Conservation (phyloP, 2,888 invertebrate genomes). For the Drymonia ruficornis region DNA sequence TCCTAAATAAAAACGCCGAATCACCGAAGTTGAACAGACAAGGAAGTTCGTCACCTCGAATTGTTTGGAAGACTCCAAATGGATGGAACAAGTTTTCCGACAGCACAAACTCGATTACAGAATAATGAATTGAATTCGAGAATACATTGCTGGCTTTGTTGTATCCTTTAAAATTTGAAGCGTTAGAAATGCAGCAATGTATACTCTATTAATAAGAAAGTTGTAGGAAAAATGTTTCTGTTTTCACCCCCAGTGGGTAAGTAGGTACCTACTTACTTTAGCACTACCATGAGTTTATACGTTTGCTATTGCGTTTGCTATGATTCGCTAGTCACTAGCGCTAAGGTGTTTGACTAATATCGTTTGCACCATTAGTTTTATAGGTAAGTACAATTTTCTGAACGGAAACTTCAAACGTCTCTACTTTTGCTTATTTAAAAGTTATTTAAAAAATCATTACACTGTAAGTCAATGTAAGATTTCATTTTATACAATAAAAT, state of each 20-base stretch:
- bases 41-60: slow-evolving; percentile 49
- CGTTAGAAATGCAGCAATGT: not conserved
- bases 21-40: slow-evolving; percentile 43
- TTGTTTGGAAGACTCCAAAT: slow-evolving; percentile 41
- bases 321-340: too few relatives aligned
- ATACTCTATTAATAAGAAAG: not conserved
- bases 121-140: not conserved
- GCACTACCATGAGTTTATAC: too few relatives aligned
- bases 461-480: too few relatives aligned
- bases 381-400: too few relatives aligned
- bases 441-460: too few relatives aligned
- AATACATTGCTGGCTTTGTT: slow-evolving; percentile 11
- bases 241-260: not conserved
- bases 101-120: slow-evolving; percentile 3
- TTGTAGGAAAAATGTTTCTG: not conserved
- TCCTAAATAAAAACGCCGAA: slow-evolving; percentile 23
- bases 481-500: too few relatives aligned
- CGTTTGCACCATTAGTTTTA: too few relatives aligned
- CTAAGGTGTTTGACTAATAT: too few relatives aligned
- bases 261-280: too few relatives aligned
- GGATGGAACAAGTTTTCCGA: slow-evolving; percentile 14
- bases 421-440: too few relatives aligned
- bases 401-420: too few relatives aligned
- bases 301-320: too few relatives aligned
- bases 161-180: not conserved